phyloP scores from a whole-genome alignment of 2,113 vertebrate genomes.

The Tetrao urogallus region DNA sequence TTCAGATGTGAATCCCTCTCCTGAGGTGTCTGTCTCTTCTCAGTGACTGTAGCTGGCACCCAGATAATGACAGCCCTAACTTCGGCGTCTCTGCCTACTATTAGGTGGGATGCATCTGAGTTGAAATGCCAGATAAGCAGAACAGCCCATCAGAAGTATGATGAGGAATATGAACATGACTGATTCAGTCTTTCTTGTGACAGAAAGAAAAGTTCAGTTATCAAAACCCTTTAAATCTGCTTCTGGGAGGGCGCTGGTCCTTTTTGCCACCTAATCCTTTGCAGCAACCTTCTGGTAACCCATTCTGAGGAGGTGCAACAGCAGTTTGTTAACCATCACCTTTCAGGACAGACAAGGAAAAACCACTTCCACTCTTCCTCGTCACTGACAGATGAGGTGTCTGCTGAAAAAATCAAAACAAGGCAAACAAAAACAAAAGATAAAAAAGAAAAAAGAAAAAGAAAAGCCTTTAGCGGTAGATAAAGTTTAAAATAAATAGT shows the following conservation, averaged over 20 bases:
- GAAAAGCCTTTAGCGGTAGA: background rate
- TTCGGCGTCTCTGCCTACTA: slow-evolving; percentile 9
- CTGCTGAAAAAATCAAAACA: slow-evolving; percentile 21
- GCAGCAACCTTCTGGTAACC: background rate
- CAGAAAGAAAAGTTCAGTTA: background rate
- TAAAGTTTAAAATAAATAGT: slow-evolving; percentile 45
- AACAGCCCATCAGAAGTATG: background rate
- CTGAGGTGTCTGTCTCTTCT: slow-evolving; percentile 61
- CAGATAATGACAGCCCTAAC: slow-evolving; percentile 24
- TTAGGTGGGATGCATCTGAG: slow-evolving; percentile 30
- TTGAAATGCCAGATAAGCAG: slow-evolving; percentile 40
- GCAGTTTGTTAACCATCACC: background rate
- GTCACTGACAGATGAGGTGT: background rate
- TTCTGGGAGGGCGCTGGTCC: background rate
- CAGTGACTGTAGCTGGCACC: slow-evolving; percentile 24
- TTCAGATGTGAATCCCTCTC: slow-evolving; percentile 67
- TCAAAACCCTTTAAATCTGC: background rate
- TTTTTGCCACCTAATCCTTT: background rate
- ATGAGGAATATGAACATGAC: background rate
- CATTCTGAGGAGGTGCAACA: background rate
- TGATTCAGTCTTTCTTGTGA: background rate
- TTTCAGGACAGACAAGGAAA: background rate
- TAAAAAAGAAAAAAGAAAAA: background rate
- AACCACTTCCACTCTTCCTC: background rate
- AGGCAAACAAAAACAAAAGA: background rate